Evolutionary conservation across 2,113 vertebrate genomes (phyloP).

Genomic region (Pardalotus punctatus): DNA sequence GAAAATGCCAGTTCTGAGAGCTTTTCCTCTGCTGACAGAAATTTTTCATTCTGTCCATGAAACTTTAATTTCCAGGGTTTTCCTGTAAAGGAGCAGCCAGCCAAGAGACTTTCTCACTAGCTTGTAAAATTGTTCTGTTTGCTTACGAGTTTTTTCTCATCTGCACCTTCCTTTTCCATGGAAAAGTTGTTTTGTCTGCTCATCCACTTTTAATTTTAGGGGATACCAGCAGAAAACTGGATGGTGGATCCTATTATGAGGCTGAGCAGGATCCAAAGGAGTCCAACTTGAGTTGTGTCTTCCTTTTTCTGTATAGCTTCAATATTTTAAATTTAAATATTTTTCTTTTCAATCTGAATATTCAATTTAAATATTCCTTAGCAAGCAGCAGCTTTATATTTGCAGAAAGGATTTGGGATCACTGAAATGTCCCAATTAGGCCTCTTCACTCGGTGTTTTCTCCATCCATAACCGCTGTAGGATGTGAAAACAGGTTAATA

Average conservation of each 20-base stretch:
- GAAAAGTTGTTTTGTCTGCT: background rate
- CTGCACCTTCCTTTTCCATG: background rate
- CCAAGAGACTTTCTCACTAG: background rate
- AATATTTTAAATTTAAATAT: background rate
- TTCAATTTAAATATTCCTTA: background rate
- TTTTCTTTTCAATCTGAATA: background rate
- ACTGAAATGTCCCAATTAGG: background rate
- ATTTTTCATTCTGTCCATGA: background rate
- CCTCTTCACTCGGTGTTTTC: background rate
- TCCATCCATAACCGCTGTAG: background rate
- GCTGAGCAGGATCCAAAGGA: background rate
- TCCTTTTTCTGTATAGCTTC: background rate
- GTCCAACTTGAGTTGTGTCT: background rate
- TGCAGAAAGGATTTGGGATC: background rate
- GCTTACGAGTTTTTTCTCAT: background rate
- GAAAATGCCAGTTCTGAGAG: background rate
- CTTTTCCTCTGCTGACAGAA: background rate
- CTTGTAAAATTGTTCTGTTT: background rate
- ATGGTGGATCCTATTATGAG: fast-evolving
- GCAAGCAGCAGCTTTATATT: background rate
- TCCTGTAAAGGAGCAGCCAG: background rate
- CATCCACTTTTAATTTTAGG: background rate
- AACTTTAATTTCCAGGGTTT: background rate
- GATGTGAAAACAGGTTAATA: background rate
- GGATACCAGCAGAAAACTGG: background rate